Evolutionary conservation across 2,888 invertebrate genomes (phyloP).

Genomic region (Deilephila elpenor): DNA sequence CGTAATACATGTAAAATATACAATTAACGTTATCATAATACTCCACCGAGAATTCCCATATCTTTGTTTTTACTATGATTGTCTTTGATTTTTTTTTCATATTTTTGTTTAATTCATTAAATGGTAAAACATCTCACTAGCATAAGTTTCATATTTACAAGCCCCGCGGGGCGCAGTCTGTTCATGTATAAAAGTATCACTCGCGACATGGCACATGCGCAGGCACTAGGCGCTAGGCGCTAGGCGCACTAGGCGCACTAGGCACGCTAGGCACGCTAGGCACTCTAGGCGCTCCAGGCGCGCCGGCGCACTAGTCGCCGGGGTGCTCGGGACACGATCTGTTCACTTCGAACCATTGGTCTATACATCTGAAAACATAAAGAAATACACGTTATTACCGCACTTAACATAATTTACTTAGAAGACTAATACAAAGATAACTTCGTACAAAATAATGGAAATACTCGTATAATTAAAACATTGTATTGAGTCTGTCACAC

Average conservation of each 20-base stretch:
- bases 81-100: constrained; percentile 69
- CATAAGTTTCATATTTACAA: constrained; percentile 77
- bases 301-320: constrained; percentile 89
- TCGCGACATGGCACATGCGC: constrained; percentile 67
- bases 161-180: constrained; percentile 70
- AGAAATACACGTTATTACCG: constrained; percentile 36
- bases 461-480: too few species aligned
- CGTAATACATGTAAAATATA: constrained; percentile 71
- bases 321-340: constrained; percentile 99
- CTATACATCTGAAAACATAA: constrained; percentile 94
- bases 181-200: constrained; percentile 80
- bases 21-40: constrained; percentile 64
- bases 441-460: too few species aligned
- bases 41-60: constrained; percentile 71
- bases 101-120: constrained; percentile 65
- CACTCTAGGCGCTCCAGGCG: constrained; percentile 80
- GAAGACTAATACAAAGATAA: too few species aligned
- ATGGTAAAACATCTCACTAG: constrained; percentile 82
- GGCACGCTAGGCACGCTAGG: constrained; percentile 40
- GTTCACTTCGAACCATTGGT: constrained; percentile 99
- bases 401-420: too few species aligned
- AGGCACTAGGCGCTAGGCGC: constrained; percentile 33
- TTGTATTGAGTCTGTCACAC: too few species aligned
- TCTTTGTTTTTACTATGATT: constrained; percentile 59
- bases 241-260: constrained; percentile 73